Percentiles rank a stretch among this genome's conserved stretches.
Conservation (phyloP, 2,113 vertebrate genomes). For the Bos taurus region ARS-UCD2.0 NC_037336.1:38847001-38847500, state of each 20-base stretch:
- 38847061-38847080: neutral
- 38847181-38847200: slow-evolving; percentile 3
- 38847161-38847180: neutral
- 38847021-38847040: neutral
- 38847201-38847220: neutral
- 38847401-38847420: neutral
- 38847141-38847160: slow-evolving; percentile 1
- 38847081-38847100: slow-evolving; percentile 39
- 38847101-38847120: slow-evolving; percentile 34
- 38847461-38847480: neutral
- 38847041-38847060: neutral
- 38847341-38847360: neutral
- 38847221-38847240: slow-evolving; percentile 4
- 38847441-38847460: slow-evolving; percentile 29
- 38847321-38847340: neutral
- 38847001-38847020: slow-evolving; percentile 35
- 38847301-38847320: neutral
- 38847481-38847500: neutral
- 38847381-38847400: neutral
- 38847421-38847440: neutral
- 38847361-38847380: neutral
- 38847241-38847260: neutral
- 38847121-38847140: slow-evolving; percentile 5
- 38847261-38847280: neutral
- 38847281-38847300: neutral